A percentile compares a stretch with the other conserved stretches of the same genome.
These are phyloP conservation scores for Pseudomyrmex pallidus DNA, from an alignment of 1,140 invertebrate species.

Conservation along the genomic window DNA sequence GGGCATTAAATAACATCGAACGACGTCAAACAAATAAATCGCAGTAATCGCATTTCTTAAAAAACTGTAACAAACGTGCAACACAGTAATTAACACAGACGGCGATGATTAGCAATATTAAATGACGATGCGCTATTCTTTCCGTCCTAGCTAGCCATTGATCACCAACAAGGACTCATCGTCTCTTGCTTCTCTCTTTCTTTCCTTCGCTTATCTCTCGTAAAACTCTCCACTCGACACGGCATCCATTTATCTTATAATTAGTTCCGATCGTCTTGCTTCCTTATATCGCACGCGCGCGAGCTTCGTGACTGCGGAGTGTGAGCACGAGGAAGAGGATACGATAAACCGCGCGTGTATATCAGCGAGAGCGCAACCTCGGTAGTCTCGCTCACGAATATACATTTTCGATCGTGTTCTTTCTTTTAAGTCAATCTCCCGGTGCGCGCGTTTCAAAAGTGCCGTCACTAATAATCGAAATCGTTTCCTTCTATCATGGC, in stretches of 20 bases:
- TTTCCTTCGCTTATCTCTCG: conserved; percentile 64
- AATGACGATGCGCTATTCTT: conserved; percentile 43
- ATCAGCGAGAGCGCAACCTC: background rate
- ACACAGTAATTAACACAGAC: conserved; percentile 22
- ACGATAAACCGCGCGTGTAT: background rate
- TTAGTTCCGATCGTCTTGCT: conserved; percentile 69
- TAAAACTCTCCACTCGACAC: conserved; percentile 33
- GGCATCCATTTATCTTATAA: conserved; percentile 72
- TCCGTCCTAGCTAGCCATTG: conserved; percentile 54
- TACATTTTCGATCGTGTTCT: background rate
- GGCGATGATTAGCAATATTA: conserved; percentile 57
- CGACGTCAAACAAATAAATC: conserved; percentile 26
- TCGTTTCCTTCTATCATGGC: conserved; percentile 19
- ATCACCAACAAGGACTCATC: conserved; percentile 64
- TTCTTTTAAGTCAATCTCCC: background rate
- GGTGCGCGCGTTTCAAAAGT: background rate
- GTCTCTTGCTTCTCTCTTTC: conserved; percentile 37
- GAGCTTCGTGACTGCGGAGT: conserved; percentile 19
- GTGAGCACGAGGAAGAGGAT: background rate
- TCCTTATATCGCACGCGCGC: conserved; percentile 43
- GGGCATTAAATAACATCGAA: background rate
- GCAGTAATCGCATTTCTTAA: conserved; percentile 10
- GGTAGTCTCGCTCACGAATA: background rate
- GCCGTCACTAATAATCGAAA: conserved; percentile 44
- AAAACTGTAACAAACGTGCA: background rate